These are phyloP conservation scores for Ciconia boyciana DNA, from an alignment of 2,113 vertebrate genomes.

Conservation along the genomic window DNA sequence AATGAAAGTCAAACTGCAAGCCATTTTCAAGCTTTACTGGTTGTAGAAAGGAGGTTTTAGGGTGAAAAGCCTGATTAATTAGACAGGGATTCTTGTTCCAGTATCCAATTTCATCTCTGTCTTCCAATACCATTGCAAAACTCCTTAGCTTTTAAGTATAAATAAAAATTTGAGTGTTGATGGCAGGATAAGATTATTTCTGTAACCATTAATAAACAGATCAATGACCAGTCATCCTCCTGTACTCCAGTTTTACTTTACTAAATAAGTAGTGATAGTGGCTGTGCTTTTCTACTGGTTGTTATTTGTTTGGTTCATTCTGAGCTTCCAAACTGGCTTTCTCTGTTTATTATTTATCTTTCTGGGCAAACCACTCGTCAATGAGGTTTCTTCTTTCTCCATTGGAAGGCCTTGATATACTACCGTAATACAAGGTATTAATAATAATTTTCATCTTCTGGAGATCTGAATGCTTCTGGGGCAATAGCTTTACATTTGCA, in stretches of 20 bases:
- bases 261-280: background rate
- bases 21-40: background rate
- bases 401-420: background rate
- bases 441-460: background rate
- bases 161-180: background rate
- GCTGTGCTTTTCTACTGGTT: background rate
- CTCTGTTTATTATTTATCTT: background rate
- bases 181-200: background rate
- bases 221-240: background rate
- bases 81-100: background rate
- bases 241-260: background rate
- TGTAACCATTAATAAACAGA: background rate
- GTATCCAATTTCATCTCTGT: background rate
- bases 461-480: background rate
- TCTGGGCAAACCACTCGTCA: accelerated
- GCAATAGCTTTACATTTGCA: background rate
- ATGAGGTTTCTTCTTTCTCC: background rate
- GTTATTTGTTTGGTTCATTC: background rate
- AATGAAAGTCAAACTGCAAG: background rate
- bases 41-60: background rate
- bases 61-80: background rate
- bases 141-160: background rate
- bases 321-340: background rate
- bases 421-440: background rate
- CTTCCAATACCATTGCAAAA: background rate